These are phyloP conservation scores for Corythornis cristatus DNA, from an alignment of 2,113 vertebrate species.

Conservation along the genomic window DNA sequence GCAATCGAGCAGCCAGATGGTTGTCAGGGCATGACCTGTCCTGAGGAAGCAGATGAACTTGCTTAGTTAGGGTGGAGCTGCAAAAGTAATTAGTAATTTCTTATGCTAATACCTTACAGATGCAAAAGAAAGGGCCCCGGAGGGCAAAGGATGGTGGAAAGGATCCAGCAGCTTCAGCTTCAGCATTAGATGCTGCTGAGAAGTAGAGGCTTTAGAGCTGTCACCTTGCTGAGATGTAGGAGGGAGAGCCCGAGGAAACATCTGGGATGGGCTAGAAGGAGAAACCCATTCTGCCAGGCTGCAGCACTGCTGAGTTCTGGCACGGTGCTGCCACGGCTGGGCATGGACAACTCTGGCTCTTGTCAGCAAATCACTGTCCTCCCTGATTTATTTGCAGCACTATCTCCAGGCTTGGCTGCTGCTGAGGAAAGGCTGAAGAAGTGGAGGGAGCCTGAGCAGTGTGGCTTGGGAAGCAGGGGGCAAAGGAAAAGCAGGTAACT, in stretches of 20 bases:
- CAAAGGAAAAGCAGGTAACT: neutral
- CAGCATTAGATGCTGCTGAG: neutral
- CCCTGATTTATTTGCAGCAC: rapidly evolving
- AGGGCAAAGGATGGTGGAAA: slow-evolving; percentile 2
- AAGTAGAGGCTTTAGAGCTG: neutral
- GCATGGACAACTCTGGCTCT: neutral
- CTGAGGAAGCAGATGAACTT: neutral
- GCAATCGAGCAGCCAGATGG: neutral
- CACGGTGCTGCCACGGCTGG: rapidly evolving
- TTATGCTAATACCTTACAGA: neutral
- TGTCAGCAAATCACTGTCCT: neutral
- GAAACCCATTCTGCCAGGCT: neutral
- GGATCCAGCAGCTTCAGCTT: neutral
- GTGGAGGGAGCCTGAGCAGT: neutral
- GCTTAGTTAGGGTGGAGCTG: slow-evolving; percentile 8
- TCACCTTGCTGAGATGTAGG: neutral
- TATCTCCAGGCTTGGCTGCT: neutral
- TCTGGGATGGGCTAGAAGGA: neutral
- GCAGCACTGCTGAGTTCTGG: neutral
- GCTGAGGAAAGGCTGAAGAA: neutral
- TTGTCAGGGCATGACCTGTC: neutral
- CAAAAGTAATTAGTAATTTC: neutral
- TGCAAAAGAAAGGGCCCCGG: neutral
- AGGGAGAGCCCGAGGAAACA: neutral
- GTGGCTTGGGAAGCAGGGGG: neutral